Conservation (phyloP, 2,113 vertebrate genomes). For the Leucopternis melanops region DNA sequence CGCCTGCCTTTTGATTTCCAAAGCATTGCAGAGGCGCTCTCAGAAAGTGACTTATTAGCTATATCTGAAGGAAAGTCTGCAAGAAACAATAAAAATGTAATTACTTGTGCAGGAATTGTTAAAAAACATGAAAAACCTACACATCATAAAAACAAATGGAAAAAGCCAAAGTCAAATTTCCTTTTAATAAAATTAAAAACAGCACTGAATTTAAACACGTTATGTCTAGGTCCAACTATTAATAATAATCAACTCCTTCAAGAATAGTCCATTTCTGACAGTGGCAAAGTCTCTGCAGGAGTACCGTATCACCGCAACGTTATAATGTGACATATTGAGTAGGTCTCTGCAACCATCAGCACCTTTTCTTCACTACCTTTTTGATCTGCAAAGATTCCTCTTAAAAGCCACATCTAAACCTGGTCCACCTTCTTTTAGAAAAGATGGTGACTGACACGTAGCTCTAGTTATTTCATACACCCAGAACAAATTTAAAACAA, state of each 20-base stretch:
- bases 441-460: neutral
- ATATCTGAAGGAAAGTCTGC: conserved; percentile 90
- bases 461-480: neutral
- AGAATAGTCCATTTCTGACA: neutral
- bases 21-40: conserved; percentile 75
- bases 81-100: neutral
- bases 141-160: neutral
- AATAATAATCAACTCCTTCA: neutral
- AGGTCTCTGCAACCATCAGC: neutral
- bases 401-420: neutral
- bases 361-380: neutral
- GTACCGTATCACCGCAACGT: neutral
- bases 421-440: neutral
- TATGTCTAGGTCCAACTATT: neutral
- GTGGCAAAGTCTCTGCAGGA: neutral
- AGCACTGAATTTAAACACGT: neutral
- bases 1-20: conserved; percentile 88
- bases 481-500: neutral
- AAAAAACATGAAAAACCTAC: neutral
- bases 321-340: neutral
- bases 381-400: neutral
- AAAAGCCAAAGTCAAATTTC: neutral
- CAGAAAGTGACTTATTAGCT: conserved; percentile 82
- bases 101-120: neutral
- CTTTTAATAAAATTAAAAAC: neutral